phyloP scores from a whole-genome alignment of 2,888 invertebrate species.

The Scelioninae gen. 1 region DNA sequence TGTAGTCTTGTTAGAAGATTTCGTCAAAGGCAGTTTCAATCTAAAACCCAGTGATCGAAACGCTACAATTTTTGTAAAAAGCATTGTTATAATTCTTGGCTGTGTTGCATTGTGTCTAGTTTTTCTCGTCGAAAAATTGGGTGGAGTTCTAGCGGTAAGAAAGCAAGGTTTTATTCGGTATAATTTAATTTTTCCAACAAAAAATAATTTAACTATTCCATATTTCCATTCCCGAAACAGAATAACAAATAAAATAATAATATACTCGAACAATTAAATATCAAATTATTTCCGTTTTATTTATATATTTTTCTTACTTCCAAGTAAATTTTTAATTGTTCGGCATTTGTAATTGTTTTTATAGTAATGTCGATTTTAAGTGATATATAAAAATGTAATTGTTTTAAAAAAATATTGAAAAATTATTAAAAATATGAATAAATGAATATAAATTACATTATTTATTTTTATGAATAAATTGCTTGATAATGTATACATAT shows the following conservation, averaged over 20 bases:
- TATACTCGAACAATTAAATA: too few relatives aligned
- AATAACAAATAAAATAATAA: too few relatives aligned
- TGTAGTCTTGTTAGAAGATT: slow-evolving; percentile 92
- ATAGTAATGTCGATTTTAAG: slow-evolving; percentile 11
- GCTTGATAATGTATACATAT: too few relatives aligned
- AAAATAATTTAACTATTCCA: slow-evolving; percentile 4
- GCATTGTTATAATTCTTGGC: slow-evolving; percentile 88
- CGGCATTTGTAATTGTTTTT: too few relatives aligned
- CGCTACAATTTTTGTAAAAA: slow-evolving; percentile 88
- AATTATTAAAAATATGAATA: too few relatives aligned
- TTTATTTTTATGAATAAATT: too few relatives aligned
- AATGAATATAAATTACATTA: background rate
- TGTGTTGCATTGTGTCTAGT: slow-evolving; percentile 88
- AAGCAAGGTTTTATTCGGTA: slow-evolving; percentile 6
- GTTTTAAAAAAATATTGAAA: too few relatives aligned
- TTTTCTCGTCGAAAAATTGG: slow-evolving; percentile 90
- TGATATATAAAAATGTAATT: background rate
- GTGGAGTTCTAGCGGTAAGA: slow-evolving; percentile 91
- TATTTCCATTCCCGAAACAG: too few relatives aligned
- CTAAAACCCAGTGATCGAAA: slow-evolving; percentile 87
- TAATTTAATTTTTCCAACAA: background rate
- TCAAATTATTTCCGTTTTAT: too few relatives aligned
- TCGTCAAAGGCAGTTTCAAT: slow-evolving; percentile 89
- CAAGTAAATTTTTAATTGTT: too few relatives aligned
- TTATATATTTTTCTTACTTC: too few relatives aligned